These are phyloP conservation scores for Sebastes jordani DNA, from an alignment of 2,797 vertebrate genomes.

Conservation along the genomic window DNA sequence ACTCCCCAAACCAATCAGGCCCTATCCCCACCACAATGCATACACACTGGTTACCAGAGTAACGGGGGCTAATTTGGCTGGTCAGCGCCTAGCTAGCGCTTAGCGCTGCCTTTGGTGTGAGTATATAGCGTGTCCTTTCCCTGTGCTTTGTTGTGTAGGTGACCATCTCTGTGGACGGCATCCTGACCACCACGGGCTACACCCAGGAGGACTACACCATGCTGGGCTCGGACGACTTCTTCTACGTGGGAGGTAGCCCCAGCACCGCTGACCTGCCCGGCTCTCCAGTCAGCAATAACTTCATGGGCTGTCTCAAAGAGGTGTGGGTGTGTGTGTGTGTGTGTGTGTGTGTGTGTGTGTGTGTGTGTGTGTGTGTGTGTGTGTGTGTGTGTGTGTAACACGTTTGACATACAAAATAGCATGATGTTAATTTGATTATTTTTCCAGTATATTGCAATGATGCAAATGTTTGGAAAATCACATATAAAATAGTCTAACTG, in stretches of 20 bases:
- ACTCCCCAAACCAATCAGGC: constrained; percentile 65
- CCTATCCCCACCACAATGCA: constrained; percentile 60
- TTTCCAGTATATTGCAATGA: not conserved
- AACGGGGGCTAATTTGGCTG: constrained; percentile 81
- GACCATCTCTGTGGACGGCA: constrained; percentile 99
- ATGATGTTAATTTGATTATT: not conserved
- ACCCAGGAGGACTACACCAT: constrained; percentile 99
- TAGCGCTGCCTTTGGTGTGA: constrained; percentile 88
- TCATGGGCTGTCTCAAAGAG: constrained; percentile 99
- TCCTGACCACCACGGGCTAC: constrained; percentile 99
- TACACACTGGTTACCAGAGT: constrained; percentile 68
- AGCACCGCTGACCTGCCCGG: constrained; percentile 98
- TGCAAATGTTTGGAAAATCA: not conserved
- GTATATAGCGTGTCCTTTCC: constrained; percentile 99
- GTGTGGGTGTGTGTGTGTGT: constrained; percentile 61
- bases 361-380: not conserved
- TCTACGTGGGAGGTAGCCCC: constrained; percentile 99
- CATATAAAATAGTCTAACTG: not conserved
- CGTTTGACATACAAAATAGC: not conserved
- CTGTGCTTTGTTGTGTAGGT: constrained; percentile 99
- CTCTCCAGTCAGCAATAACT: constrained; percentile 99
- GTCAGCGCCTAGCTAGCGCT: constrained; percentile 79
- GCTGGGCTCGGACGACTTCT: constrained; percentile 99
- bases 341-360: not conserved
- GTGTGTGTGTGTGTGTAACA: not conserved